Percentiles rank a stretch among this genome's conserved stretches.
Evolutionary conservation across 2,888 invertebrate genomes (phyloP).

Genomic region (Oscheius sp.): DNA sequence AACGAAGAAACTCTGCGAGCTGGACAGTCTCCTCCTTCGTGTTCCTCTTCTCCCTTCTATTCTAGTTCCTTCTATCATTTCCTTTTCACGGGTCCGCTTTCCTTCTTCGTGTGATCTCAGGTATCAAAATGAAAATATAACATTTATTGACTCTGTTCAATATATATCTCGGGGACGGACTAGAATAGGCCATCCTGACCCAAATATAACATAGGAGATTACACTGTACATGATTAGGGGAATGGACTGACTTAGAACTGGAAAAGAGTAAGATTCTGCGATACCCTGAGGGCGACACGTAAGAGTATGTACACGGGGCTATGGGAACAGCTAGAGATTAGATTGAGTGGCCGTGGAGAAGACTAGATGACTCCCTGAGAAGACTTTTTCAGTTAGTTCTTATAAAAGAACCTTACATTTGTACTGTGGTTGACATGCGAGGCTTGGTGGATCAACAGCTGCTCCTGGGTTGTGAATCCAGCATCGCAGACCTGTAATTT

Average conservation of each 20-base stretch:
- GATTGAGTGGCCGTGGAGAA: not conserved
- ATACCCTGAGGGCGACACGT: conserved; percentile 32
- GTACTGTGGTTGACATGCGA: conserved; percentile 67
- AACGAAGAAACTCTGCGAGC: not conserved
- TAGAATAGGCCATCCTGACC: conserved; percentile 2
- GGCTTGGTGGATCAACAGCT: conserved; percentile 74
- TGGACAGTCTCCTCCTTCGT: not conserved
- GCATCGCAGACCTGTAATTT: conserved; percentile 75
- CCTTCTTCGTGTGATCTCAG: conserved; percentile 20
- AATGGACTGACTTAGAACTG: conserved; percentile 9
- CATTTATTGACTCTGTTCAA: not conserved
- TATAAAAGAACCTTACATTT: conserved; percentile 31
- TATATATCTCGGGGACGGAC: not conserved
- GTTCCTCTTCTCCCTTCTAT: conserved; percentile 1
- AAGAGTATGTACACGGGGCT: conserved; percentile 22
- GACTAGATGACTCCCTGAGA: not conserved
- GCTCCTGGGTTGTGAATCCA: conserved; percentile 76
- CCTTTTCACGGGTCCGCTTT: conserved; percentile 7
- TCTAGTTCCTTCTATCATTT: not conserved
- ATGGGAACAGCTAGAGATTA: not conserved
- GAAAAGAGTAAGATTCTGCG: conserved; percentile 9
- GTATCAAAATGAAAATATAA: not conserved
- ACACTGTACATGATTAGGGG: not conserved
- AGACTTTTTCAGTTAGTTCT: not conserved
- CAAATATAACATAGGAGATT: not conserved